A percentile compares a stretch with the other conserved stretches of the same genome.
Evolutionary conservation across 2,113 vertebrate genomes (phyloP).

Genomic region (Thamnophis sirtalis): DNA sequence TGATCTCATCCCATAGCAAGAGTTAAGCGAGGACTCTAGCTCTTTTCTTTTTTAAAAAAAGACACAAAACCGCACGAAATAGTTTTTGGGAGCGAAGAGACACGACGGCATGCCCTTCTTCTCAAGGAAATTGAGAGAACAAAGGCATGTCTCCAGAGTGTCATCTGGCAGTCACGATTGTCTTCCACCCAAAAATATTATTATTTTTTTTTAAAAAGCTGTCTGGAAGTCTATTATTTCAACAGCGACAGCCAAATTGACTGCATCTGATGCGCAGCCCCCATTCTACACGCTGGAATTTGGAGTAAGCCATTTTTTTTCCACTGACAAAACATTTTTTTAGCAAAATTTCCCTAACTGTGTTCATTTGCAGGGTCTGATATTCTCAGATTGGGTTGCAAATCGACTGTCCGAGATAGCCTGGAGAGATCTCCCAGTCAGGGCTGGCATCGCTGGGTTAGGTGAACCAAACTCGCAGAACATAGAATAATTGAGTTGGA

Average conservation of each 20-base stretch:
- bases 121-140: background rate
- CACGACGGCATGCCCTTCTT: background rate
- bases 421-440: background rate
- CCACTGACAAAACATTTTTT: conserved; percentile 1
- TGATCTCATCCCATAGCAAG: background rate
- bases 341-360: conserved; percentile 41
- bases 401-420: background rate
- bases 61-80: background rate
- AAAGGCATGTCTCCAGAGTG: background rate
- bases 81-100: background rate
- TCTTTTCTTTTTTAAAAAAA: background rate
- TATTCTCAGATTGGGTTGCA: background rate
- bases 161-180: background rate
- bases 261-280: background rate
- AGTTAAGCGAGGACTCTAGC: background rate
- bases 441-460: background rate
- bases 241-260: background rate
- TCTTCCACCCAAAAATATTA: no score
- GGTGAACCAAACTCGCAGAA: background rate
- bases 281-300: background rate
- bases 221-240: background rate
- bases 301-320: conserved; percentile 24
- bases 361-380: conserved; percentile 3
- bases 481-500: no score
- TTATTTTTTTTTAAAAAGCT: no score